Percentiles rank a stretch among this genome's conserved stretches.
Conservation (phyloP, 2,113 vertebrate genomes). For the Anseranas semipalmata region DNA sequence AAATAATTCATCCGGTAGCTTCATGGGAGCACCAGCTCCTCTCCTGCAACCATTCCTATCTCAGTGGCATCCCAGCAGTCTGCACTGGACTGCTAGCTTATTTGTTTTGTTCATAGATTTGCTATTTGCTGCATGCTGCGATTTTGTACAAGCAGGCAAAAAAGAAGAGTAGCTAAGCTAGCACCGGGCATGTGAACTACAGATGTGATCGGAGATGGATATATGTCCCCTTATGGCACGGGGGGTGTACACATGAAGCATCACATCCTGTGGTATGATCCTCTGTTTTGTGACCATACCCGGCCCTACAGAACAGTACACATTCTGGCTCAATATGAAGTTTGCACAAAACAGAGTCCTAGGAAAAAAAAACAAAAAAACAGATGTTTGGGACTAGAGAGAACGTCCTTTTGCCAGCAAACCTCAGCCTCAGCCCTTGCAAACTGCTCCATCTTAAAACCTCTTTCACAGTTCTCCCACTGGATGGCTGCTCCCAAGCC, state of each 20-base stretch:
- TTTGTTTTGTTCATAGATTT: no score
- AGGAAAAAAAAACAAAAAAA: not conserved
- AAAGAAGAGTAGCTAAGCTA: not conserved
- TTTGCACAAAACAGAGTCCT: not conserved
- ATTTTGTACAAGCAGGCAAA: not conserved
- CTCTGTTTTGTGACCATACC: not conserved
- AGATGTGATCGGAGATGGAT: not conserved
- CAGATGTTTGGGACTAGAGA: not conserved
- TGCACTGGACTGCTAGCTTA: no score
- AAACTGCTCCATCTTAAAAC: not conserved
- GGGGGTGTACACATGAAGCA: not conserved
- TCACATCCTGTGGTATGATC: no score
- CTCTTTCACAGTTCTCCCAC: not conserved
- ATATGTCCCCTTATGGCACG: accelerated
- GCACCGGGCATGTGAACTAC: accelerated
- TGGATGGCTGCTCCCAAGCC: not conserved
- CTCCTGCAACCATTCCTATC: no score
- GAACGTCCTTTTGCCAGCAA: not conserved
- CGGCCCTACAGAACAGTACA: not conserved
- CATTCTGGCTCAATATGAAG: not conserved
- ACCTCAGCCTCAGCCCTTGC: not conserved
- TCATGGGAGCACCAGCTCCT: not conserved
- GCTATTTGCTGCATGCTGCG: not conserved
- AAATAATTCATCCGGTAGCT: not conserved
- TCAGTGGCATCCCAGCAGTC: not conserved